Evolutionary conservation across 2,113 vertebrate species (phyloP).

Genomic region (Callospermophilus lateralis): DNA sequence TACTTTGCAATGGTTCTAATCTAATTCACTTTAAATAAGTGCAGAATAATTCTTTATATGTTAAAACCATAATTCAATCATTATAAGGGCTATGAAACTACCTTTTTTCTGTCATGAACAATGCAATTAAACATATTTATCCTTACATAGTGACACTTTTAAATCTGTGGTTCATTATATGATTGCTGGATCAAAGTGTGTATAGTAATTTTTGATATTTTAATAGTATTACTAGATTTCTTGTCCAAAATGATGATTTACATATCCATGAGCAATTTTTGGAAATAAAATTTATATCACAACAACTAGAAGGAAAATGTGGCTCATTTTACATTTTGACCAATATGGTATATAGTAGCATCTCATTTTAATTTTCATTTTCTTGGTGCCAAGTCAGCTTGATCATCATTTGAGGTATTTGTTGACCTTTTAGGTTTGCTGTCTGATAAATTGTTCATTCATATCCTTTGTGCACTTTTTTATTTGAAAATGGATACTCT

Average conservation of each 20-base stretch:
- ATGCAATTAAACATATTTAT: background rate
- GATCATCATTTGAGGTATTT: background rate
- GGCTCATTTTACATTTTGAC: background rate
- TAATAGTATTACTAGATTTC: background rate
- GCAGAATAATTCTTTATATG: slow-evolving; percentile 39
- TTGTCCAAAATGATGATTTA: background rate
- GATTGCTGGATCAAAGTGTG: background rate
- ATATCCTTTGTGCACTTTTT: background rate
- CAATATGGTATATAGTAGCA: background rate
- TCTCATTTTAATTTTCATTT: background rate
- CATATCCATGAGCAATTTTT: background rate
- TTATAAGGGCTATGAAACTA: background rate
- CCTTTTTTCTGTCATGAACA: background rate
- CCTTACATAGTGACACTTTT: background rate
- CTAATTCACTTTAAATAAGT: background rate
- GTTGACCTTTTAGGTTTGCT: background rate
- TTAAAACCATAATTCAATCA: background rate
- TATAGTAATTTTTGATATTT: background rate
- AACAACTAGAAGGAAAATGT: background rate
- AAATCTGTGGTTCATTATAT: background rate
- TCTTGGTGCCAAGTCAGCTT: background rate
- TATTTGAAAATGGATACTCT: background rate
- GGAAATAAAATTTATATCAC: background rate
- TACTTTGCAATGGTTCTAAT: background rate
- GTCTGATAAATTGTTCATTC: background rate